phyloP scores from a whole-genome alignment of 2,797 vertebrate genomes.

The Knipowitschia caucasica region DNA sequence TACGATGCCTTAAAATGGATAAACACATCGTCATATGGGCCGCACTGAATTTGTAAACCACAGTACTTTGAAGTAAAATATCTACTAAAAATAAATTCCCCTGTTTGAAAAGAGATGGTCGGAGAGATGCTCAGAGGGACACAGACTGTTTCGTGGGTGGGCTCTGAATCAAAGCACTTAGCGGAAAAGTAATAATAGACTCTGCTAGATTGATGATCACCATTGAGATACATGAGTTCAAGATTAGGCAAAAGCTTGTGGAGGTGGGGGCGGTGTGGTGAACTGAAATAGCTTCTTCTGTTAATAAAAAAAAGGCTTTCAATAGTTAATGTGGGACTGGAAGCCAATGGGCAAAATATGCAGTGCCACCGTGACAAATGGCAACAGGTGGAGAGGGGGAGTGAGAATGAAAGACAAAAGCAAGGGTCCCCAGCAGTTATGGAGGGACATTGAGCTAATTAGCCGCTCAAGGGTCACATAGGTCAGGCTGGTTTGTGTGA shows the following conservation, averaged over 20 bases:
- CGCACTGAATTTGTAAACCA: not conserved
- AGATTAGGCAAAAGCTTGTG: conserved; percentile 46
- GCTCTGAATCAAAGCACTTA: conserved; percentile 72
- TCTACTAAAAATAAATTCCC: conserved; percentile 4
- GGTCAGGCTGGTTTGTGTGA: conserved; percentile 61
- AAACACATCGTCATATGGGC: not conserved
- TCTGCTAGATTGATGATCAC: conserved; percentile 72
- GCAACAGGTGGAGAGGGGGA: conserved; percentile 62
- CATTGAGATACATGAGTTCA: conserved; percentile 58
- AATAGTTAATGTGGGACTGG: conserved; percentile 5
- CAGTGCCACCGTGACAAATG: conserved; percentile 42
- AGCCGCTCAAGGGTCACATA: conserved; percentile 64
- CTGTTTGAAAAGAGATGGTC: conserved; percentile 28
- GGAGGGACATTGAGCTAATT: conserved; percentile 68
- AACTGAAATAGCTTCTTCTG: conserved; percentile 48
- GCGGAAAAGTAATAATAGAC: conserved; percentile 72
- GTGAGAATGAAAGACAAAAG: conserved; percentile 35
- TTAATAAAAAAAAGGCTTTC: conserved; percentile 37
- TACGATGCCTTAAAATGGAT: conserved; percentile 8
- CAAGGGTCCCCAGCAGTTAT: conserved; percentile 44
- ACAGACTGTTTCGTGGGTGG: conserved; percentile 62
- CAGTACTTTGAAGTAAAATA: not conserved
- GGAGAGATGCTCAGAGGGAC: conserved; percentile 30
- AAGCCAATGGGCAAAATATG: not conserved
- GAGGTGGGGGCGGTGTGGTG: conserved; percentile 26